Evolutionary conservation across 2,888 invertebrate species (phyloP), one percentile per base, ranked within the genome.

Genomic region (Minunthozetes semirufus): DNA sequence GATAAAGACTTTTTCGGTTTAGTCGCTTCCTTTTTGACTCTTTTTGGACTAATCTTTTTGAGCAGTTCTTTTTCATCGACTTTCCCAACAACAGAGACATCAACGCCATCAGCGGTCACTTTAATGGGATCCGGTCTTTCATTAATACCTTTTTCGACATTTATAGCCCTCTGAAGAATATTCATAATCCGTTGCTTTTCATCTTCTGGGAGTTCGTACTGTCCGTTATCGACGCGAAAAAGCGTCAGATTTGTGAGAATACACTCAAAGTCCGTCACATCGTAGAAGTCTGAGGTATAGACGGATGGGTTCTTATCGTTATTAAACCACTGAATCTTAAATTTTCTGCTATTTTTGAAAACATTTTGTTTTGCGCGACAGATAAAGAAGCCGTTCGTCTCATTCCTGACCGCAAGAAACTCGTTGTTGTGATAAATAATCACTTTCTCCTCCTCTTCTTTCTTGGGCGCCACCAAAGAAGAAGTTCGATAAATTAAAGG

Each of bases 321-420:
- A 70, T 80, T 81, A 72, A 94, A 85, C 94, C 94, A 94, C 81
- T 93, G 89, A 80, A 94, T 94, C 81, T 90, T 90, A 81, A 94
- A 93, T 82, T 89, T 89, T 76, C 89, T 88, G 46, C 92, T 91
- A 71, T 89, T 89, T 81, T 90, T 90, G 84, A 92, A 93, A 76
- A 94, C 91, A 83, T 94, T 94, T 85, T 94, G 93, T 84, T 91
- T 88, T 0, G 93, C 88, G 83, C 94, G 93, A 82, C 94, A 94
- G 76, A 94, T 88, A 83, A 81, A 84, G 78, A 83, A 83, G 19
- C 81, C 80, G 79, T 93, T 93, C 82, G 93, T 93, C 0, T 91
- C 90, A 82, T 94, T 94, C 79, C 94, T 88, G 0, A 94, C 93
- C 1, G 94, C 94, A 81, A 95, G 84, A 84, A 93, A 94, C 84